Percentiles rank a stretch among this genome's conserved stretches.
Conservation (phyloP, 1,140 invertebrate species). For the Schlechtendalia chinensis region DNA sequence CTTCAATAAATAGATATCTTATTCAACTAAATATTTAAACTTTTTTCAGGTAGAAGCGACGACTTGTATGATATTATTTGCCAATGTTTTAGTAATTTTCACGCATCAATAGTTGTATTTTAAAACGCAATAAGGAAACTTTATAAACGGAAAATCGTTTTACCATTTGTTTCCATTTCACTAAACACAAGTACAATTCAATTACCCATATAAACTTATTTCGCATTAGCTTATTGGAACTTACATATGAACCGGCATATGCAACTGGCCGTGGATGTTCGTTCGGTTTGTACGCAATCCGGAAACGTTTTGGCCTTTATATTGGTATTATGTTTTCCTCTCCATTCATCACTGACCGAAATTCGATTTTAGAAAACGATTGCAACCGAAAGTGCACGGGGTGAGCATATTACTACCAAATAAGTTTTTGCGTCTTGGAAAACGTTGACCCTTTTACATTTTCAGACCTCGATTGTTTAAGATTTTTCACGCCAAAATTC, state of each 20-base stretch:
- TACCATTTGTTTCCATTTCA: slow-evolving; percentile 25
- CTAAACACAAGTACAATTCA: slow-evolving; percentile 13
- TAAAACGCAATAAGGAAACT: neutral
- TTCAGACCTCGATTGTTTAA: slow-evolving; percentile 13
- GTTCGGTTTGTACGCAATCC: slow-evolving; percentile 3
- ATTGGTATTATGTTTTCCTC: neutral
- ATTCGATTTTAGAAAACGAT: slow-evolving; percentile 18
- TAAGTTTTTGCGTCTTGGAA: slow-evolving; percentile 14
- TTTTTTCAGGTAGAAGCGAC: neutral
- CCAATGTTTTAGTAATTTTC: slow-evolving; percentile 15
- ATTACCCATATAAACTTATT: slow-evolving; percentile 32
- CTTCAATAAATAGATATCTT: neutral
- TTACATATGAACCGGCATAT: neutral
- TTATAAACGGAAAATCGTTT: slow-evolving; percentile 31
- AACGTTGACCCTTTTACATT: slow-evolving; percentile 23
- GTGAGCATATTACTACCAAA: neutral
- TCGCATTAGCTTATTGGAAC: neutral
- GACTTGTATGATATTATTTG: neutral
- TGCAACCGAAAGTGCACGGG: too few relatives aligned
- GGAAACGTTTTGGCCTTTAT: slow-evolving; percentile 26
- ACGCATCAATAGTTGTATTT: slow-evolving; percentile 15
- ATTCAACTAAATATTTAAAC: slow-evolving; percentile 7
- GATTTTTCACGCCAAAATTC: slow-evolving; percentile 5
- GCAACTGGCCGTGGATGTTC: slow-evolving; percentile 18
- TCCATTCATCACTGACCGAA: neutral